phyloP scores from a whole-genome alignment of 2,888 invertebrate genomes.

The Lasioglossum lativentre region DNA sequence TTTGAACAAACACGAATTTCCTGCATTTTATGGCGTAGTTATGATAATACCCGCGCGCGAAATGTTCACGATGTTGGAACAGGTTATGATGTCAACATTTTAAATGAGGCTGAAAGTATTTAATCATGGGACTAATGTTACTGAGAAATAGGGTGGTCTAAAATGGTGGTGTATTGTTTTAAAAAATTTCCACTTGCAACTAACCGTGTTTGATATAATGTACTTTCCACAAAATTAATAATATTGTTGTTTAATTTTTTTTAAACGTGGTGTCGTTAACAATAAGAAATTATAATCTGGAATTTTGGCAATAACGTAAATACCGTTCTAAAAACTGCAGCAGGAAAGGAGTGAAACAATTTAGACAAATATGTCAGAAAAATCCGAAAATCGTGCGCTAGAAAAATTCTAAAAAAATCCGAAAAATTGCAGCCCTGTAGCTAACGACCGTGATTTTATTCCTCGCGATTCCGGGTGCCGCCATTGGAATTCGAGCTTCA shows the following conservation, averaged over 20 bases:
- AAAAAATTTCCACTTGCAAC: not conserved
- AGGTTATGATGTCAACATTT: not conserved
- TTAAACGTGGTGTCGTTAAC: not conserved
- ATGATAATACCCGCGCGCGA: constrained; percentile 30
- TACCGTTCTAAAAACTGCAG: no score
- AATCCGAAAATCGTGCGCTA: not conserved
- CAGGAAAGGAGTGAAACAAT: not conserved
- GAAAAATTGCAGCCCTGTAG: not conserved
- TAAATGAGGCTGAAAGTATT: not conserved
- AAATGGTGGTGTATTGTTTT: not conserved
- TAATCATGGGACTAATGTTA: not conserved
- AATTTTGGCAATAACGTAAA: not conserved
- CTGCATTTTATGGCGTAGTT: constrained; percentile 20
- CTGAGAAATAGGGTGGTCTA: not conserved
- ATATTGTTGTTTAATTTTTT: not conserved
- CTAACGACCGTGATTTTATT: constrained; percentile 46
- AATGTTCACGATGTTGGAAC: constrained; percentile 15
- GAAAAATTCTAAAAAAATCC: not conserved
- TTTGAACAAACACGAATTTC: not conserved
- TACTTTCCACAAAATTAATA: no score
- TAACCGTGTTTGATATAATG: no score
- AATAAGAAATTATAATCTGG: not conserved
- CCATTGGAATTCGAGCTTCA: constrained; percentile 47
- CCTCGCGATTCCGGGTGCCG: constrained; percentile 32
- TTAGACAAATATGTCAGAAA: not conserved